Conservation (phyloP, 2,888 invertebrate species). For the Muscina levida region DNA sequence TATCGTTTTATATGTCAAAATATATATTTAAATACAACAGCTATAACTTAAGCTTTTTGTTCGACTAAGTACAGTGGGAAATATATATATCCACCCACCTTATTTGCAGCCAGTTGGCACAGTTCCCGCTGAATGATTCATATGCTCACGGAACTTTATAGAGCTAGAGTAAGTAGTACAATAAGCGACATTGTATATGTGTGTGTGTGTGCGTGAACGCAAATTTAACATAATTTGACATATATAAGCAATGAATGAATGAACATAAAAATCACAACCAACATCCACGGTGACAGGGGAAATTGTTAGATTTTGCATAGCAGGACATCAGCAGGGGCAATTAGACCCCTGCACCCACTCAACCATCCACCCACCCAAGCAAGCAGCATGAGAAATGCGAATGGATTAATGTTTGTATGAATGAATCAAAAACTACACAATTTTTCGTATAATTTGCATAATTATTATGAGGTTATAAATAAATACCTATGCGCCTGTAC, state of each 20-base stretch:
- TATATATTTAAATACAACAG: neutral
- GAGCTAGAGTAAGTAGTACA: constrained; percentile 1
- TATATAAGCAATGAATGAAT: constrained; percentile 22
- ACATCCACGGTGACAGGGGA: neutral
- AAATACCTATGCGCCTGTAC: no score
- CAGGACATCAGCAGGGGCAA: neutral
- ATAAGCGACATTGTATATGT: constrained; percentile 22
- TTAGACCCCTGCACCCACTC: no score
- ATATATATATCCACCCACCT: no score
- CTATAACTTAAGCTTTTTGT: no score
- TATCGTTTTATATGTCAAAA: neutral
- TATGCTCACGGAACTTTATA: neutral
- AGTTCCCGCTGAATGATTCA: constrained; percentile 29
- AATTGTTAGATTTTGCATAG: neutral
- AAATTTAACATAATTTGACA: constrained; percentile 38
- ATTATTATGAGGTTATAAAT: constrained; percentile 10
- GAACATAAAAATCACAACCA: constrained; percentile 16
- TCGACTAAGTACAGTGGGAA: no score
- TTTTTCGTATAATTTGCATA: constrained; percentile 29
- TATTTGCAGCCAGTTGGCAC: neutral
- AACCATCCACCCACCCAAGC: no score
- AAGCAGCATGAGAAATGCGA: no score
- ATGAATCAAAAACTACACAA: constrained; percentile 28
- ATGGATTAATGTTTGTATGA: neutral
- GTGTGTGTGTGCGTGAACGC: no score